These are phyloP conservation scores for Serripes groenlandicus DNA, from an alignment of 2,888 invertebrate genomes.

Conservation along the genomic window DNA sequence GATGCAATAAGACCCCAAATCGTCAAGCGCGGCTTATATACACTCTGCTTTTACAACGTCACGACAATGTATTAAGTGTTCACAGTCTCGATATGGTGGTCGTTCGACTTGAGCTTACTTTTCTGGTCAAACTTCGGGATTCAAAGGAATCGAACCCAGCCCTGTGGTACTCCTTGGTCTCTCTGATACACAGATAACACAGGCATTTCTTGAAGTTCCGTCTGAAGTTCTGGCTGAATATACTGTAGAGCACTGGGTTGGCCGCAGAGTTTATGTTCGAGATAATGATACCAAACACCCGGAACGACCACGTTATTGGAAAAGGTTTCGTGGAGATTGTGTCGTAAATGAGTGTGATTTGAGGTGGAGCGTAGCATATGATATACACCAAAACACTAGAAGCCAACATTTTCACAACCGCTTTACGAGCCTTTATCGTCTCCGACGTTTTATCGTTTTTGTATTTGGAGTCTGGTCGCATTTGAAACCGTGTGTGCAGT, in stretches of 20 bases:
- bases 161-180: constrained; percentile 70
- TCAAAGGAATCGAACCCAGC: constrained; percentile 76
- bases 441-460: constrained; percentile 79
- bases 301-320: constrained; percentile 83
- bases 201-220: constrained; percentile 79
- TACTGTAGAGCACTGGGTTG: constrained; percentile 86
- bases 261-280: constrained; percentile 86
- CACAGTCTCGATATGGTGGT: constrained; percentile 69
- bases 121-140: constrained; percentile 71
- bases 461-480: constrained; percentile 71
- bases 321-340: constrained; percentile 79
- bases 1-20: no score
- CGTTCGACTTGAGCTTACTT: constrained; percentile 70
- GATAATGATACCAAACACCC: constrained; percentile 85
- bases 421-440: constrained; percentile 84
- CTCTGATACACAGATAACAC: constrained; percentile 73
- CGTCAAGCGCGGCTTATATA: no score
- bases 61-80: no score
- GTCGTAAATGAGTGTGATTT: constrained; percentile 85
- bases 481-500: constrained; percentile 77
- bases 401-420: constrained; percentile 87
- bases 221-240: constrained; percentile 86
- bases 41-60: no score
- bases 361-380: constrained; percentile 87
- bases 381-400: constrained; percentile 87